Conservation (phyloP, 2,888 invertebrate genomes). For the Limnephilus auricula region DNA sequence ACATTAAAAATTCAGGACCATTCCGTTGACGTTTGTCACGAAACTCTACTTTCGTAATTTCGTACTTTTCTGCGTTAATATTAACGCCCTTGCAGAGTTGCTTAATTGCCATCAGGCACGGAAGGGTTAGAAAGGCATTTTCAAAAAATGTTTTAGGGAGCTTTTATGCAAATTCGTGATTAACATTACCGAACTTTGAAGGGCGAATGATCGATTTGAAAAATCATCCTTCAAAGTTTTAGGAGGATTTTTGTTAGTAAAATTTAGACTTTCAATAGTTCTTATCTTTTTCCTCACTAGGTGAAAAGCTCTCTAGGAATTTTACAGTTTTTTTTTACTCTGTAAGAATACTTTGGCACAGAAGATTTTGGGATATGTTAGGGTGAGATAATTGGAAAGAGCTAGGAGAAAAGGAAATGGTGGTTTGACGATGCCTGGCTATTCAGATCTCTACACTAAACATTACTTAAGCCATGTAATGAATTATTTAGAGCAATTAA, state of each 20-base stretch:
- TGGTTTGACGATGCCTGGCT: background rate
- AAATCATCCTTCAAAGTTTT: background rate
- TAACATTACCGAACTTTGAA: background rate
- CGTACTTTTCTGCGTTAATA: background rate
- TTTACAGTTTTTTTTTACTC: too few relatives aligned
- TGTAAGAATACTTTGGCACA: too few relatives aligned
- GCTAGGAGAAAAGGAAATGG: too few relatives aligned
- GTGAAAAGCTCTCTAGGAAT: background rate
- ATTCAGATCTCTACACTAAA: background rate
- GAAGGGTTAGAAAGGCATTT: background rate
- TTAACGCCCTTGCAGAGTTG: background rate
- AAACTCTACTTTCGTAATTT: background rate
- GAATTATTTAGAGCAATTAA: too few relatives aligned
- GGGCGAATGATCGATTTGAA: background rate
- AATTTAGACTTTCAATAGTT: background rate
- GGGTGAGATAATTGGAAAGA: too few relatives aligned
- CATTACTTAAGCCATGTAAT: too few relatives aligned
- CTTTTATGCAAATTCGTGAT: background rate
- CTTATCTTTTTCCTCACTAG: background rate
- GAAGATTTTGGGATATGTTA: too few relatives aligned
- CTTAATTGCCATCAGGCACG: background rate
- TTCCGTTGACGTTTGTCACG: slow-evolving; percentile 1
- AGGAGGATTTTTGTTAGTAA: background rate
- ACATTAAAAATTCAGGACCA: slow-evolving; percentile 25
- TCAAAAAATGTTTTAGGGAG: background rate